These are phyloP conservation scores for Gallinago paraguaiae DNA, from an alignment of 2,113 vertebrate genomes.

Conservation along the genomic window DNA sequence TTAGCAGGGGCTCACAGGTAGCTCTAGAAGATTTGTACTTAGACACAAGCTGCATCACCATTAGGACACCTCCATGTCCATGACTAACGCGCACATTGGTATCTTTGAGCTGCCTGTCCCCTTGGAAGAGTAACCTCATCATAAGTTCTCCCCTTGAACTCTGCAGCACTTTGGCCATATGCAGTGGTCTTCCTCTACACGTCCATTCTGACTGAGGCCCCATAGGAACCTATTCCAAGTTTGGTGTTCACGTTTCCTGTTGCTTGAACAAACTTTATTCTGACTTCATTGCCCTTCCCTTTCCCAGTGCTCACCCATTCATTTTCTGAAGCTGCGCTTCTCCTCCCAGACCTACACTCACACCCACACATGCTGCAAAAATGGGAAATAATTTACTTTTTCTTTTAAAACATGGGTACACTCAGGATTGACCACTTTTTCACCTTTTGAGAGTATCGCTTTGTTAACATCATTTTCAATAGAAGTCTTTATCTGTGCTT, in stretches of 20 bases:
- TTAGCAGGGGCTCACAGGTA: background rate
- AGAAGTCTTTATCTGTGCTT: constrained; percentile 50
- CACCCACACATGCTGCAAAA: background rate
- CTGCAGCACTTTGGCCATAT: background rate
- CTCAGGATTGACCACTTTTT: constrained; percentile 32
- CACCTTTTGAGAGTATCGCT: constrained; percentile 38
- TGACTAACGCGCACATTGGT: background rate
- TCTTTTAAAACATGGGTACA: background rate
- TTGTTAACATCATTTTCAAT: constrained; percentile 57
- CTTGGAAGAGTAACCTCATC: background rate
- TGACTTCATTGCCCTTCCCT: background rate
- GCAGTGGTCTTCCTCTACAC: fast-evolving
- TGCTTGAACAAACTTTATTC: background rate
- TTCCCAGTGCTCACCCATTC: background rate
- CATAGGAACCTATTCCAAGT: background rate
- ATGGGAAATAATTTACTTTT: constrained; percentile 12
- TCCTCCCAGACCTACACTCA: background rate
- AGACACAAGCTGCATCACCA: background rate
- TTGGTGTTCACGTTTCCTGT: background rate
- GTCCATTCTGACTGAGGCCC: background rate
- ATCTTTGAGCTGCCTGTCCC: background rate
- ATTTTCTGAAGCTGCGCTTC: constrained; percentile 12
- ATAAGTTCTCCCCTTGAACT: background rate
- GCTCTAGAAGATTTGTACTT: background rate
- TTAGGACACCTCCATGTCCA: fast-evolving